Evolutionary conservation across 2,113 vertebrate species (phyloP).

Genomic region (Nothoprocta pentlandii): DNA sequence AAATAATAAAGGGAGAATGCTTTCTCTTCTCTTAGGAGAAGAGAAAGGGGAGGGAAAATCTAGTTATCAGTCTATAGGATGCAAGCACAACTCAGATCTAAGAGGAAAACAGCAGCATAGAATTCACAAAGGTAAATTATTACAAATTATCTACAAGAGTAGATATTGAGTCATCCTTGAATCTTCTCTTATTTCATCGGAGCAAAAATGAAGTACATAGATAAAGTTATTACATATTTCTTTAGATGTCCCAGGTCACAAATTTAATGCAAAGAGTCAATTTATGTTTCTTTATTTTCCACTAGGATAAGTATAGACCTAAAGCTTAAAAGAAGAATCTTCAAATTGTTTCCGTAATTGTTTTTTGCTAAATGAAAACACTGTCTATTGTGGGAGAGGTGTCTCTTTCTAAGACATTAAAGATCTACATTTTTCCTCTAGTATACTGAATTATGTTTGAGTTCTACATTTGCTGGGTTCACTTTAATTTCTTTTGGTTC

Average conservation of each 20-base stretch:
- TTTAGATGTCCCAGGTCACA: background rate
- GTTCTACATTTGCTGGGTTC: background rate
- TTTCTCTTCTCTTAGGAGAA: background rate
- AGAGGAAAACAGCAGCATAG: background rate
- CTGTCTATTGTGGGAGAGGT: background rate
- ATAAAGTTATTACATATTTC: background rate
- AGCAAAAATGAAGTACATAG: background rate
- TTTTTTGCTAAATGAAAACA: background rate
- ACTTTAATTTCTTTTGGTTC: background rate
- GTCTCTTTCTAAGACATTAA: background rate
- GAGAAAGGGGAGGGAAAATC: background rate
- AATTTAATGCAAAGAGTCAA: background rate
- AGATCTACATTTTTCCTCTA: background rate
- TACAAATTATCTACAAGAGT: background rate
- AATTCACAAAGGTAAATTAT: background rate
- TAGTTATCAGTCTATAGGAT: background rate
- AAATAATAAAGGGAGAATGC: background rate
- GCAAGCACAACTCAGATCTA: background rate
- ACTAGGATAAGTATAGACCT: background rate
- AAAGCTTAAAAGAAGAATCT: background rate
- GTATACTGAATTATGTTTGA: background rate
- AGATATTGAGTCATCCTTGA: background rate
- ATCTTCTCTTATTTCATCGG: background rate
- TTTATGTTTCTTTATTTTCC: background rate
- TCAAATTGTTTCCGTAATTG: background rate